A percentile compares a stretch with the other conserved stretches of the same genome.
These are phyloP conservation scores for Drosophila gaucha DNA, from an alignment of 2,888 invertebrate species.

Conservation along the genomic window DNA sequence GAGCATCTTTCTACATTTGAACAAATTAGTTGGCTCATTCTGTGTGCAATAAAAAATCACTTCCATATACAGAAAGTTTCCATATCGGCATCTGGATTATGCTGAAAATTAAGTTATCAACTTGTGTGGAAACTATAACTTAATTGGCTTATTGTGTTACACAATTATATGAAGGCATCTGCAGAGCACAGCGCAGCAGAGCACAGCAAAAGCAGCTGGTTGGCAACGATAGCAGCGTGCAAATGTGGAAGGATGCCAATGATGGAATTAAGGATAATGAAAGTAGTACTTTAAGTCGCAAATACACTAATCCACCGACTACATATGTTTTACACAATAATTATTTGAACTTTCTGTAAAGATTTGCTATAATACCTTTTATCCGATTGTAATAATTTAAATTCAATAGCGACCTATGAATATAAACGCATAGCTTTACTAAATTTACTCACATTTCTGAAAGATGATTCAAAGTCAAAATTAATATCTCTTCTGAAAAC, in stretches of 20 bases:
- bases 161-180: slow-evolving; percentile 45
- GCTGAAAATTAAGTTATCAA: slow-evolving; percentile 56
- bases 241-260: slow-evolving; percentile 18
- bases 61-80: slow-evolving; percentile 24
- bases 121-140: slow-evolving; percentile 57
- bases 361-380: no score
- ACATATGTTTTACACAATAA: background rate
- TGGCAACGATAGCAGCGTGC: slow-evolving; percentile 8
- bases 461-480: background rate
- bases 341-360: background rate
- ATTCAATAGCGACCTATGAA: no score
- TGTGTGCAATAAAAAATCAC: slow-evolving; percentile 21
- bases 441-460: no score
- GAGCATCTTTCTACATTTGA: slow-evolving; percentile 31
- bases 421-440: background rate
- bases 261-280: slow-evolving; percentile 20
- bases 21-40: slow-evolving; percentile 41
- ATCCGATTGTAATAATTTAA: background rate
- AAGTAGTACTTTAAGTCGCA: background rate
- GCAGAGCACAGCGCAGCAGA: background rate
- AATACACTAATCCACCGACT: background rate
- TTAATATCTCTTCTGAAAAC: no score
- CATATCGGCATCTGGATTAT: slow-evolving; percentile 47
- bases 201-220: slow-evolving; percentile 8
- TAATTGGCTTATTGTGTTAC: slow-evolving; percentile 66